Percentiles rank a stretch among this genome's conserved stretches.
phyloP scores from a whole-genome alignment of 1,140 invertebrate species.

The Cydia pomonella region DNA sequence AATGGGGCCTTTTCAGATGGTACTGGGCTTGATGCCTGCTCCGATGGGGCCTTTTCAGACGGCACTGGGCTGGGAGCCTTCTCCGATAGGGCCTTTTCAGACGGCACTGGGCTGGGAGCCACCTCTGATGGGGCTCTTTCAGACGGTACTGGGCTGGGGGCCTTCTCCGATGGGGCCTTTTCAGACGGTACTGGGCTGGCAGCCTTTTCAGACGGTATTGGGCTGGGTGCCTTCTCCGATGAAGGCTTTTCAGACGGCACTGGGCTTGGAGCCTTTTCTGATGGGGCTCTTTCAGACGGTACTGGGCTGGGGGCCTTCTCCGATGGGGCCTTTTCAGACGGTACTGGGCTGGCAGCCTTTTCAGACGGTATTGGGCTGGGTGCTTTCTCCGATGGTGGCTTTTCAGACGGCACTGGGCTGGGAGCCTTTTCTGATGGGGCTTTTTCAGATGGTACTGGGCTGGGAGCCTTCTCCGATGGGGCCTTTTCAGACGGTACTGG shows the following conservation, averaged over 20 bases:
- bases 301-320: neutral
- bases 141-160: neutral
- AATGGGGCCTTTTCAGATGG: neutral
- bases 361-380: slow-evolving; percentile 17
- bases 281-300: slow-evolving; percentile 23
- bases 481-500: slow-evolving; percentile 5
- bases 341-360: neutral
- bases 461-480: neutral
- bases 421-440: slow-evolving; percentile 15
- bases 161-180: neutral
- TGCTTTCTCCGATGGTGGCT: too few relatives aligned
- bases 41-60: slow-evolving; percentile 14
- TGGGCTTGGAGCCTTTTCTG: neutral
- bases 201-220: neutral
- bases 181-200: neutral
- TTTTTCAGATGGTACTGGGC: neutral
- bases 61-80: neutral
- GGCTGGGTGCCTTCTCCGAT: neutral
- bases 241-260: slow-evolving; percentile 1
- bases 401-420: slow-evolving; percentile 3
- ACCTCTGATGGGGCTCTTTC: neutral
- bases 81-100: neutral
- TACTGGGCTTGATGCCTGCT: neutral
- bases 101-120: neutral
- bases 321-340: too few relatives aligned